Conservation (phyloP, 2,888 invertebrate genomes). For the Opisthograptis luteolata region DNA sequence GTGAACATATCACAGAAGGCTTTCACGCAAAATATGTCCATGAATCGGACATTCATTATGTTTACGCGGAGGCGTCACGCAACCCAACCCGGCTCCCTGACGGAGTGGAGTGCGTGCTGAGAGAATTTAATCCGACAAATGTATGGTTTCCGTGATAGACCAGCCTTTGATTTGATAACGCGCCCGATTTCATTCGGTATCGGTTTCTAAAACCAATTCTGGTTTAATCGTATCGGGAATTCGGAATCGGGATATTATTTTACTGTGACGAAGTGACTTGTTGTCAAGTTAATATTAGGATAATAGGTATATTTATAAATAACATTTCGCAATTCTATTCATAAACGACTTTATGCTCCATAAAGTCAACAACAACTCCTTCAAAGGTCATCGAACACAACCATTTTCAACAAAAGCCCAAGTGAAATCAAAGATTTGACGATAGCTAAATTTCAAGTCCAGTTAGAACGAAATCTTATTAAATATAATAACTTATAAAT, state of each 20-base stretch:
- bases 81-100: background rate
- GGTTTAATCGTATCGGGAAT: background rate
- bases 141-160: slow-evolving; percentile 15
- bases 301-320: no score
- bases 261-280: background rate
- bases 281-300: no score
- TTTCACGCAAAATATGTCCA: slow-evolving; percentile 34
- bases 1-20: slow-evolving; percentile 10
- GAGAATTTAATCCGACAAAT: slow-evolving; percentile 27
- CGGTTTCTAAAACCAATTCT: slow-evolving; percentile 8
- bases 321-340: no score
- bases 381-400: no score
- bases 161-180: slow-evolving; percentile 16
- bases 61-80: slow-evolving; percentile 29
- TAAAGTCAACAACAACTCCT: no score
- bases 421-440: no score
- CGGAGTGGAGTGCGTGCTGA: slow-evolving; percentile 25
- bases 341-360: no score
- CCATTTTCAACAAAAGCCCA: no score
- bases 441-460: no score
- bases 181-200: slow-evolving; percentile 3
- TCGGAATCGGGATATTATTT: background rate
- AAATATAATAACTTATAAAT: no score
- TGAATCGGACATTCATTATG: slow-evolving; percentile 22
- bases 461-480: no score